Evolutionary conservation across 2,888 invertebrate species (phyloP), one percentile per base, ranked within the genome.

Genomic region (Suillia variegata): DNA sequence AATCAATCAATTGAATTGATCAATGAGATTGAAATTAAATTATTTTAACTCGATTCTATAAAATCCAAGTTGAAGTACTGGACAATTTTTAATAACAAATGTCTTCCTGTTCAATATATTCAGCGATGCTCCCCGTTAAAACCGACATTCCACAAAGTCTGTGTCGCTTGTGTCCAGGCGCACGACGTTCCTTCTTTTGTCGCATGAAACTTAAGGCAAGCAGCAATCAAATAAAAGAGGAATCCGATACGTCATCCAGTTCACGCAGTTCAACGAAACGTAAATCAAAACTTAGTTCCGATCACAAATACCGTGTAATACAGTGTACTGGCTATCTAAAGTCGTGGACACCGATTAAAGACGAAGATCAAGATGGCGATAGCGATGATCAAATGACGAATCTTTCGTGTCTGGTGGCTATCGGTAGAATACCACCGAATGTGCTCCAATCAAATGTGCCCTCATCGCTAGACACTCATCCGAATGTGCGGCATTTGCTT

Each of bases 291-390:
- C 56, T 79, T 2, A 73, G 66, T 76, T 64, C 83, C 85, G 94
- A 94, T 77, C 89, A 89, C 80, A 93, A 92, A 76, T 96, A 93
- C 82, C 89, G 88, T 70, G 92, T 94, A 5, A 91, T 96, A 54
- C 95, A 96, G 76, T 96, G 94, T 76, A 95, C 94, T 2, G 96
- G 96, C 0, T 96, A 96, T 77, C 82, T 97, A 38, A 96, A 96
- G 78, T 93, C 95, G 0, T 96, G 94, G 95, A 87, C 92, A 1
- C 90, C 93, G 1, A 87, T 89, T 1, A 94, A 93, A 81, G 83
- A 89, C 31, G 90, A 90, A 61, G 89, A 89, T 61, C 85, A 85
- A 58, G 88, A 90, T 70, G 82, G 82, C 49, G 90, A 89, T 49
- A 85, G 77, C 4, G 85, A 84, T 26, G 84, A 84, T n/a, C 69